Evolutionary conservation across 2,113 vertebrate species (phyloP), one percentile per base, ranked within the genome.

Genomic region (Hylia prasina): DNA sequence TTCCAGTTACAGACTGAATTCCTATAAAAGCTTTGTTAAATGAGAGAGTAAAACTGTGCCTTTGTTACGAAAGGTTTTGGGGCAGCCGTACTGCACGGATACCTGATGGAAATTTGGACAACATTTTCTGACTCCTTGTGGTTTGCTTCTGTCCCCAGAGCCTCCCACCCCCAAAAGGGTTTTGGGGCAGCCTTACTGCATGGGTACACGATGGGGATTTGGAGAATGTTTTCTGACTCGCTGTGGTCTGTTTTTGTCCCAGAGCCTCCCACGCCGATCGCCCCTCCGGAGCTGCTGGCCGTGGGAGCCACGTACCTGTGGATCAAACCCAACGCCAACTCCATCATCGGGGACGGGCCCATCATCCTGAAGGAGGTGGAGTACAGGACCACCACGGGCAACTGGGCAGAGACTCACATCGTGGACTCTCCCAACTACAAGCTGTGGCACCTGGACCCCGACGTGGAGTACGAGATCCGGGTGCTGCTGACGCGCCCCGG

Each of bases 281-380:
- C 99, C 1, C 99, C 99, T 1, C 99, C 99, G 0, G 99, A 99
- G 96, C 98, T 99, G 13, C 98, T 99, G 48, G 98, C 99, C 0
- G 99, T 99, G 2, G 99, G 99, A 6, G 99, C 99, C 95, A 99
- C 99, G 1, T 99, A 99, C 97, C 97, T 99, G 57, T 99, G 99
- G 99, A 99, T 99, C 98, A 99, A 99, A 77, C 99, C 99, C 78
- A 99, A 99, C 1, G 99, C 99, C 95, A 99, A 99, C 97, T 99
- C 99, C 92, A 99, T 99, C 97, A 99, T 99, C 6, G 99, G 99
- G 1, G 99, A 99, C 2, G 99, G 99, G 37, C 99, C 99, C 31
- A 99, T 99, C 96, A 99, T 99, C 95, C 81, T 99, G 54, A 99
- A 99, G 93, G 99, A 99, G 89, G 99, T 99, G 87, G 99, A 99